Evolutionary conservation across 2,113 vertebrate species (phyloP).

Genomic region (Natator depressus): DNA sequence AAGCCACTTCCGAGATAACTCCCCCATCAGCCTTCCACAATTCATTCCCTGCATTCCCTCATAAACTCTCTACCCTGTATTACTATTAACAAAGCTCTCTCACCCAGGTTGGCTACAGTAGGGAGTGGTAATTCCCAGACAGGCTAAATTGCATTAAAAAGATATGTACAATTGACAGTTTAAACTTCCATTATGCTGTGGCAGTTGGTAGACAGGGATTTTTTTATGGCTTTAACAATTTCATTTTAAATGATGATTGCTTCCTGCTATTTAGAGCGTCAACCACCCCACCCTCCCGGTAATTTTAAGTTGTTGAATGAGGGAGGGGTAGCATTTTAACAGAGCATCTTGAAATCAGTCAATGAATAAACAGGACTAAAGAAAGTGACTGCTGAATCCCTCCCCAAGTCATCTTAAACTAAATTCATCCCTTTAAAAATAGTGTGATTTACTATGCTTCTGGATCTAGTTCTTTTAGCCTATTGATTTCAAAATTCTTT

Average conservation of each 20-base stretch:
- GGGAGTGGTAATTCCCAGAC: neutral
- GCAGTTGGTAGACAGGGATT: neutral
- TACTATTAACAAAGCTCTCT: neutral
- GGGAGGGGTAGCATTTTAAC: slow-evolving; percentile 50
- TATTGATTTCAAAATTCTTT: neutral
- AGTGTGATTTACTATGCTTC: slow-evolving; percentile 15
- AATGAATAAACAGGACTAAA: slow-evolving; percentile 35
- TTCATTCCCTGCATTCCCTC: neutral
- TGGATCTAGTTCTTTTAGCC: slow-evolving; percentile 28
- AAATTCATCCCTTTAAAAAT: slow-evolving; percentile 63
- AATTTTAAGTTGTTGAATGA: neutral
- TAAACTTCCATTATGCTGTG: neutral
- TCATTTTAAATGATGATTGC: slow-evolving; percentile 14
- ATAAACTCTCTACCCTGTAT: fast-evolving
- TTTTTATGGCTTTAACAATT: slow-evolving; percentile 22
- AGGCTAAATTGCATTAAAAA: neutral
- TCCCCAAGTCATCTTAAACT: slow-evolving; percentile 54
- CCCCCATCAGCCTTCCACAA: neutral
- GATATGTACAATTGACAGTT: neutral
- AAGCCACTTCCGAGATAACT: neutral
- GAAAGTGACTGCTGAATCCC: slow-evolving; percentile 40
- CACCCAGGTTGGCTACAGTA: fast-evolving
- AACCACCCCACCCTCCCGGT: no score
- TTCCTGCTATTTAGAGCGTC: slow-evolving; percentile 4
- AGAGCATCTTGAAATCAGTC: slow-evolving; percentile 38